Percentiles rank a stretch among this genome's conserved stretches.
phyloP scores from a whole-genome alignment of 1,140 invertebrate species.

The Tetramorium alpestre region DNA sequence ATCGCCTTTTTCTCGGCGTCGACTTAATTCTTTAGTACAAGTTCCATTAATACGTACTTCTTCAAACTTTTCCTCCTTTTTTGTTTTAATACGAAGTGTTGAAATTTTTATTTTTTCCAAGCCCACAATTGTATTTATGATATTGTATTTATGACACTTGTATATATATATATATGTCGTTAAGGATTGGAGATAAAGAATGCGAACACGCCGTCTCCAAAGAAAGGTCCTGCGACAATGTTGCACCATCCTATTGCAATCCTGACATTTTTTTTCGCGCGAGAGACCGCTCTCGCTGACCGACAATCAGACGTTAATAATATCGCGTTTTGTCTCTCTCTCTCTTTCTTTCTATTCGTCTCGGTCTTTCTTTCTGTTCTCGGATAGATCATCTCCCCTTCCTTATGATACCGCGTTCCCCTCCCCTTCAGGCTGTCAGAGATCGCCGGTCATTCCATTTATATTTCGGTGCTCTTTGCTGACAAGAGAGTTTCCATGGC shows the following conservation, averaged over 20 bases:
- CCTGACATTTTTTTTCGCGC: not conserved
- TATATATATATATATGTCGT: too few relatives aligned
- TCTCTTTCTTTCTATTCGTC: not conserved
- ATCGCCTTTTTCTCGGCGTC: not conserved
- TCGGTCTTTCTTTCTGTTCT: not conserved
- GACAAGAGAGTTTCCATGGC: conserved; percentile 77
- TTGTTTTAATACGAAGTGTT: not conserved
- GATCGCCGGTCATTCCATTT: conserved; percentile 63
- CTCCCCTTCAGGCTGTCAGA: conserved; percentile 1
- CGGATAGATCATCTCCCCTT: conserved; percentile 29
- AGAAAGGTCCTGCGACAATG: not conserved
- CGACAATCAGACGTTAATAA: conserved; percentile 42
- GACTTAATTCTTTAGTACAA: not conserved
- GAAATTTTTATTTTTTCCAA: not conserved
- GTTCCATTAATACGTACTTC: not conserved
- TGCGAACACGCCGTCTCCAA: not conserved
- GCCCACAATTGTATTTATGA: not conserved
- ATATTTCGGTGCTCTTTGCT: conserved; percentile 68
- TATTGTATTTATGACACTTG: not conserved
- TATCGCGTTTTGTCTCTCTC: conserved; percentile 16
- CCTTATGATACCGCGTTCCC: conserved; percentile 5
- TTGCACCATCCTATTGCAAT: not conserved
- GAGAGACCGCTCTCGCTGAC: not conserved
- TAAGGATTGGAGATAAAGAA: not conserved
- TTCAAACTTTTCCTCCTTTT: not conserved